These are phyloP conservation scores for Cacajao melanocephalus DNA, from an alignment of 2,797 vertebrate species.

Conservation along the genomic window DNA sequence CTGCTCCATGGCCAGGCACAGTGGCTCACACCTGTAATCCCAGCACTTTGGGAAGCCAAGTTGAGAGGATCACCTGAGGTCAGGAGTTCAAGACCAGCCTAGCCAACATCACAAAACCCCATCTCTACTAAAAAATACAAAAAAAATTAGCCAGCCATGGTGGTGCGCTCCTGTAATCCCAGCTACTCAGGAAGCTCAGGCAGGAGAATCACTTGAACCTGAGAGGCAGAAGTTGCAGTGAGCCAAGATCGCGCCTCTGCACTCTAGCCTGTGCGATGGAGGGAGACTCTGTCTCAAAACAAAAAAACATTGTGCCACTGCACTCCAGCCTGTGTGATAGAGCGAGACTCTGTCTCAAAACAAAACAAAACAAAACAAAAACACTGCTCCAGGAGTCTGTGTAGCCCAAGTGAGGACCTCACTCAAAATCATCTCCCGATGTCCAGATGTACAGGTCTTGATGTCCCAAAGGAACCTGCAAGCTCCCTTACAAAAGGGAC, in stretches of 20 bases:
- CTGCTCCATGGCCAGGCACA: not conserved
- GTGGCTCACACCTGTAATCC: not conserved
- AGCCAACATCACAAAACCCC: not conserved
- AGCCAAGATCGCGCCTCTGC: not conserved
- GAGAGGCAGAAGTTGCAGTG: not conserved
- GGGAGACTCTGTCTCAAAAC: too few species aligned
- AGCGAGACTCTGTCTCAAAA: too few species aligned
- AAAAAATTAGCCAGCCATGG: not conserved
- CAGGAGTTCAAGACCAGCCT: not conserved
- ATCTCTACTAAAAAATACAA: not conserved
- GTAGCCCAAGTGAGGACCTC: not conserved
- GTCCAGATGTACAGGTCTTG: not conserved
- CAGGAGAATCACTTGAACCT: not conserved
- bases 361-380: not conserved
- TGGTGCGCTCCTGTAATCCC: not conserved
- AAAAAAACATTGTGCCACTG: too few species aligned
- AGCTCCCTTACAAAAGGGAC: not conserved
- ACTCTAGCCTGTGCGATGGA: not conserved
- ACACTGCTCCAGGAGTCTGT: fast-evolving
- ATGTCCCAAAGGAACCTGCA: not conserved
- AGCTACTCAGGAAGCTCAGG: not conserved
- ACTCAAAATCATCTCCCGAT: not conserved
- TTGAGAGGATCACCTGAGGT: not conserved
- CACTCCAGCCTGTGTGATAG: too few species aligned
- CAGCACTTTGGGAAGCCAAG: not conserved